Conservation (phyloP, 64 coral and sea anemone species). For the Actinia tenebrosa region DNA sequence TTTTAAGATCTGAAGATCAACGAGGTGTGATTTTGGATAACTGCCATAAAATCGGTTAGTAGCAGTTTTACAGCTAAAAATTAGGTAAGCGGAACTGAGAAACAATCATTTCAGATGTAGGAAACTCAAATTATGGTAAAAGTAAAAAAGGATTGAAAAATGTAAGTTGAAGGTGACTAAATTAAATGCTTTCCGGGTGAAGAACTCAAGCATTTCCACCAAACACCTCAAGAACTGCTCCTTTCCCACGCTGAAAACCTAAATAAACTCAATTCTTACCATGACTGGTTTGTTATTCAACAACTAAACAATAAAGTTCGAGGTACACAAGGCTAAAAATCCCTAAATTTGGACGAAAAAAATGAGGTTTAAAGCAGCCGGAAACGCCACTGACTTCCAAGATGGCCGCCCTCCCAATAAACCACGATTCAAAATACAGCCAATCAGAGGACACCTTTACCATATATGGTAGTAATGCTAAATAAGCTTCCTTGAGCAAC, state of each 20-base stretch:
- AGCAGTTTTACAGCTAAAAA: background rate
- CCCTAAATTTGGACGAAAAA: background rate
- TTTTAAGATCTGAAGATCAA: background rate
- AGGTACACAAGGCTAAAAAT: background rate
- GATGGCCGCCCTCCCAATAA: conserved; percentile 85
- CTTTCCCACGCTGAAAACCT: conserved; percentile 24
- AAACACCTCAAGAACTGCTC: conserved; percentile 53
- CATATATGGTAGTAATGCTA: conserved; percentile 48
- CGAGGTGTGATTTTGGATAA: background rate
- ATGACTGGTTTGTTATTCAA: conserved; percentile 35
- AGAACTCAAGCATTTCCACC: background rate
- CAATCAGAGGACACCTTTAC: conserved; percentile 45
- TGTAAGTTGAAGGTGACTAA: background rate
- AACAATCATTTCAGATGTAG: background rate
- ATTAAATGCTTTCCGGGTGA: background rate
- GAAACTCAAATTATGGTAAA: background rate
- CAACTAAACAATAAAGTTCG: conserved; percentile 8
- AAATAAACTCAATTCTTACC: conserved; percentile 63
- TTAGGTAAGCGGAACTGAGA: background rate
- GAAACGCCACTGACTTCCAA: conserved; percentile 78
- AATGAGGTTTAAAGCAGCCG: conserved; percentile 54
- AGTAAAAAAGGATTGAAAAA: conserved; percentile 12
- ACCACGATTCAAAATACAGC: conserved; percentile 39
- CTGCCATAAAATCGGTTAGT: background rate
- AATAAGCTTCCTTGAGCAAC: background rate